Conservation (phyloP, 2,797 vertebrate genomes). For the Euphonia xanthogaster region DNA sequence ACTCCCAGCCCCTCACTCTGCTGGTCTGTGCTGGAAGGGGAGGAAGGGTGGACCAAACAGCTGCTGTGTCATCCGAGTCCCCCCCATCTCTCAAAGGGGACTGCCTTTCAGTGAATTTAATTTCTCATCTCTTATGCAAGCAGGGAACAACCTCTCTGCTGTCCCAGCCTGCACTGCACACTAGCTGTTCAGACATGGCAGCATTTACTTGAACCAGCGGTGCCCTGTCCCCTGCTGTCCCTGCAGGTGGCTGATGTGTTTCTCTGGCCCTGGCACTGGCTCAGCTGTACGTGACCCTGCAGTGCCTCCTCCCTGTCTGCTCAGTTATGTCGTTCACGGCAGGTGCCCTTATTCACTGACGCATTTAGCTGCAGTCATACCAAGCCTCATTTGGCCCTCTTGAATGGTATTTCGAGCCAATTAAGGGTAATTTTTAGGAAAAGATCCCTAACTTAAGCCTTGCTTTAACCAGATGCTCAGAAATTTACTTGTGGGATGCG, state of each 20-base stretch:
- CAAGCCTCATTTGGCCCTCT: neutral
- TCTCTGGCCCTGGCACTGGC: neutral
- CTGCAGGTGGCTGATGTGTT: neutral
- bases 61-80: neutral
- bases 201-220: neutral
- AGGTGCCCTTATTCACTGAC: neutral
- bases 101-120: neutral
- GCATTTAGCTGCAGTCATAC: neutral
- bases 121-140: neutral
- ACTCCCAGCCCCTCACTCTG: neutral
- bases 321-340: fast-evolving
- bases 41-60: neutral
- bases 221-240: neutral
- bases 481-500: neutral
- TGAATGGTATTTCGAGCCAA: fast-evolving
- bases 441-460: neutral
- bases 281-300: fast-evolving
- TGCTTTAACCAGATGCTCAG: neutral
- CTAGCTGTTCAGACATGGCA: neutral
- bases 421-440: neutral
- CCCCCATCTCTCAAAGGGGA: neutral
- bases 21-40: neutral
- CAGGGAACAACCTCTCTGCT: neutral
- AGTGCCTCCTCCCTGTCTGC: neutral
- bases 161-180: neutral